Evolutionary conservation across 2,113 vertebrate species (phyloP).

Genomic region (Coturnix japonica): DNA sequence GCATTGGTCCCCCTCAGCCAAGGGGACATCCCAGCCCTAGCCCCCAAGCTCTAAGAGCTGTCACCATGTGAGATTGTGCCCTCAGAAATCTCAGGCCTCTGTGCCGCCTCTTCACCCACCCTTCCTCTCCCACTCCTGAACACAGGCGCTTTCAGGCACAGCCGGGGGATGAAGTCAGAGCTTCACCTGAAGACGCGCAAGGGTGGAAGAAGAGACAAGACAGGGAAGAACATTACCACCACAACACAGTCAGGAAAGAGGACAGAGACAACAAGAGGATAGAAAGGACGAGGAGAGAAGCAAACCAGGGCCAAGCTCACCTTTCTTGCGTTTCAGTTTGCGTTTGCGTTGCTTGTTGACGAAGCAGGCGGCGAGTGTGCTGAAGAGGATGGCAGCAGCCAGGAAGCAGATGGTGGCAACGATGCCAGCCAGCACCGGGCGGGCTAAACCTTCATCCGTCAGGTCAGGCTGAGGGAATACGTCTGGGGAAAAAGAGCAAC

Average conservation of each 20-base stretch:
- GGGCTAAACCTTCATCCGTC: slow-evolving; percentile 93
- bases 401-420: slow-evolving; percentile 99
- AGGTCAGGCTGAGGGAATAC: slow-evolving; percentile 93
- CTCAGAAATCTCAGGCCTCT: slow-evolving; percentile 52
- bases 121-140: slow-evolving; percentile 69
- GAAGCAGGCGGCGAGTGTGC: slow-evolving; percentile 97
- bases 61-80: slow-evolving; percentile 37
- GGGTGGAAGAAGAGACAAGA: slow-evolving; percentile 63
- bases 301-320: slow-evolving; percentile 62
- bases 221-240: slow-evolving; percentile 64
- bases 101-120: slow-evolving; percentile 63
- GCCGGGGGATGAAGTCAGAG: slow-evolving; percentile 53
- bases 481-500: slow-evolving; percentile 74
- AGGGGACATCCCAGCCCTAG: slow-evolving; percentile 28
- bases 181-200: slow-evolving; percentile 52
- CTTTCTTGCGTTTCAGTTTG: slow-evolving; percentile 98
- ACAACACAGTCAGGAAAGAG: not conserved
- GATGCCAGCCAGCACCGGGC: slow-evolving; percentile 95
- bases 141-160: slow-evolving; percentile 43
- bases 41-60: slow-evolving; percentile 19
- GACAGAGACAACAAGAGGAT: not conserved
- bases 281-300: not conserved
- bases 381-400: slow-evolving; percentile 96
- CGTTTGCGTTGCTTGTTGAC: slow-evolving; percentile 98
- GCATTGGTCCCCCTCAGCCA: not conserved